These are phyloP conservation scores for Trematomus bernacchii DNA, from an alignment of 2,797 vertebrate genomes.

Conservation along the genomic window DNA sequence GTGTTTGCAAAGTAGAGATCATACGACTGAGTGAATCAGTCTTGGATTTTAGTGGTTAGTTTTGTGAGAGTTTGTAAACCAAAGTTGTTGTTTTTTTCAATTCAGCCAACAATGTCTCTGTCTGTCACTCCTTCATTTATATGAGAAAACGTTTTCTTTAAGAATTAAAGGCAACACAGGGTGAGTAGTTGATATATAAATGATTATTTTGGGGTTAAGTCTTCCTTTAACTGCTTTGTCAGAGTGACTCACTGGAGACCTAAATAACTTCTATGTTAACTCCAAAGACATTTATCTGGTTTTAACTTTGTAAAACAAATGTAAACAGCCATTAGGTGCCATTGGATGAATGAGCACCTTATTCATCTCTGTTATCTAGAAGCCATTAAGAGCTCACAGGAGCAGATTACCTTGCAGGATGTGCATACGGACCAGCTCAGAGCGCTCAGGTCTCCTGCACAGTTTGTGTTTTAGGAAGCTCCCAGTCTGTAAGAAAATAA, in stretches of 20 bases:
- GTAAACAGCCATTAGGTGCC: slow-evolving; percentile 21
- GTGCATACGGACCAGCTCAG: slow-evolving; percentile 97
- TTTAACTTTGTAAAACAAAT: slow-evolving; percentile 44
- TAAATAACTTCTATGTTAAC: slow-evolving; percentile 13
- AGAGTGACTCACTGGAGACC: slow-evolving; percentile 56
- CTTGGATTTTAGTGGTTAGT: too few relatives aligned
- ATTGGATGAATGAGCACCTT: slow-evolving; percentile 38
- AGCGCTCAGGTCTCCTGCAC: slow-evolving; percentile 92
- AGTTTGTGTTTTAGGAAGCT: slow-evolving; percentile 99
- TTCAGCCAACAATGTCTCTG: too few relatives aligned
- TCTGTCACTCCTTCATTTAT: too few relatives aligned
- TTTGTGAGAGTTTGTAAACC: too few relatives aligned
- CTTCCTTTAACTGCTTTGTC: slow-evolving; percentile 32
- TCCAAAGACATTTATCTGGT: slow-evolving; percentile 35
- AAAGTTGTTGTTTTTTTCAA: too few relatives aligned
- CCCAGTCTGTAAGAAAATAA: slow-evolving; percentile 87
- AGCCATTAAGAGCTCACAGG: slow-evolving; percentile 14
- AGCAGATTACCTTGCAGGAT: slow-evolving; percentile 92
- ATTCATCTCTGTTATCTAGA: slow-evolving; percentile 40
- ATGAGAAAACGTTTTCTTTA: too few relatives aligned
- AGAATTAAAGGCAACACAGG: too few relatives aligned
- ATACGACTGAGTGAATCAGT: too few relatives aligned
- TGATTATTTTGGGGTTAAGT: too few relatives aligned
- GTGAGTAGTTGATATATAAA: too few relatives aligned
- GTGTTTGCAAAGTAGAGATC: too few relatives aligned